Percentiles rank a stretch among this genome's conserved stretches.
These are phyloP conservation scores for Drosophila serrata DNA, from an alignment of 1,140 invertebrate genomes.

Conservation along the genomic window DNA sequence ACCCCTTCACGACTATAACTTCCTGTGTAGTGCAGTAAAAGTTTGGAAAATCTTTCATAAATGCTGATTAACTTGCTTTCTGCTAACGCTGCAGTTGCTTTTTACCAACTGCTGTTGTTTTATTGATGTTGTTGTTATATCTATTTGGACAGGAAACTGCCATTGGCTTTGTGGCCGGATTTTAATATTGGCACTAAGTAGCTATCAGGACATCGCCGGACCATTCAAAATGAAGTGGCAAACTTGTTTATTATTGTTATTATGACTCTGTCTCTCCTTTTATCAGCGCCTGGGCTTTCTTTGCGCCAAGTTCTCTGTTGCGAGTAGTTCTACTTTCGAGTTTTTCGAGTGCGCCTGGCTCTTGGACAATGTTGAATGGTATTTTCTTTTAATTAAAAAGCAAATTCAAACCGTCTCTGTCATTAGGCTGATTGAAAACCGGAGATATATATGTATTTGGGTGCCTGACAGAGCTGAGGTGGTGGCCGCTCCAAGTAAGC, in stretches of 20 bases:
- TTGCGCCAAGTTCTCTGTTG: constrained; percentile 32
- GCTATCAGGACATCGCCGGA: constrained; percentile 67
- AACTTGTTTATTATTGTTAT: constrained; percentile 83
- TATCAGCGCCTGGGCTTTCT: constrained; percentile 27
- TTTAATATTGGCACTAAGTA: constrained; percentile 81
- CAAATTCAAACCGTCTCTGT: constrained; percentile 72
- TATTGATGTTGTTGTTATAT: constrained; percentile 55
- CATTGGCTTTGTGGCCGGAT: constrained; percentile 69
- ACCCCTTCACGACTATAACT: not conserved
- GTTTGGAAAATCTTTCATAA: constrained; percentile 60
- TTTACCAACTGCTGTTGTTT: constrained; percentile 14
- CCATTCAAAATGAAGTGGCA: constrained; percentile 79
- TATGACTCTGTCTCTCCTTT: constrained; percentile 51
- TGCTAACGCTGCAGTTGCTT: constrained; percentile 9
- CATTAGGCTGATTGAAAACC: constrained; percentile 80
- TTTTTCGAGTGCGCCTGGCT: constrained; percentile 67
- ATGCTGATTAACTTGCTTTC: constrained; percentile 71
- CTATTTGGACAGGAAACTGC: constrained; percentile 48
- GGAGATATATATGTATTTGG: constrained; percentile 22
- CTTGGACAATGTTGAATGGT: constrained; percentile 58
- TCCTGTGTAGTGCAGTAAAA: constrained; percentile 23
- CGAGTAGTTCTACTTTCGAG: constrained; percentile 45
- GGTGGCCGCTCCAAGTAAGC: constrained; percentile 63
- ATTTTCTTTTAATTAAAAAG: constrained; percentile 83
- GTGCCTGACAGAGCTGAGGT: constrained; percentile 1